A percentile compares a stretch with the other conserved stretches of the same genome.
phyloP scores from a whole-genome alignment of 1,140 invertebrate species.

The Acromyrmex echinatior region DNA sequence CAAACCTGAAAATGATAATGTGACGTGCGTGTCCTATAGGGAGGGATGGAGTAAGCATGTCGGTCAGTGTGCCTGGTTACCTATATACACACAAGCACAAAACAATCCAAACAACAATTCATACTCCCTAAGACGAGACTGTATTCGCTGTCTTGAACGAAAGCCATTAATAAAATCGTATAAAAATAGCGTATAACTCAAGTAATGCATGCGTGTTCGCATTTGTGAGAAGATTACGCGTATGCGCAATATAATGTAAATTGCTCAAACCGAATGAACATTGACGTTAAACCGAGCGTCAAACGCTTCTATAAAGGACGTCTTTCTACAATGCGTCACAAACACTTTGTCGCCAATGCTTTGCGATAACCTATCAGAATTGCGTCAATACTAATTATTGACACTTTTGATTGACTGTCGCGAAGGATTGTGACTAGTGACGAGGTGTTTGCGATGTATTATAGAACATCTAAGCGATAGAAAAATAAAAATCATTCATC shows the following conservation, averaged over 20 bases:
- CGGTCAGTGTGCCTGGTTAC: conserved; percentile 85
- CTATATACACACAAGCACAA: conserved; percentile 85
- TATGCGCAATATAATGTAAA: conserved; percentile 8
- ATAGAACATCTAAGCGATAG: background rate
- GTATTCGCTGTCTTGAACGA: conserved; percentile 8
- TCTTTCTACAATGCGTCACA: too few relatives aligned
- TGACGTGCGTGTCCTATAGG: conserved; percentile 83
- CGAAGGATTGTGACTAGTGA: too few relatives aligned
- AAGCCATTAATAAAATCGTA: conserved; percentile 30
- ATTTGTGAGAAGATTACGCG: background rate
- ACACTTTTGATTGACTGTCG: too few relatives aligned
- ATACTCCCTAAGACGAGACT: conserved; percentile 76
- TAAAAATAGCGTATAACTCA: conserved; percentile 13
- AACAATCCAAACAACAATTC: conserved; percentile 82
- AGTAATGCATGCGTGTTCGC: conserved; percentile 50
- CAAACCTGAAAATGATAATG: conserved; percentile 84
- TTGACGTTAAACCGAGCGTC: background rate
- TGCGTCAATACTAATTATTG: too few relatives aligned
- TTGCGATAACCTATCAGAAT: too few relatives aligned
- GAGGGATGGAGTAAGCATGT: conserved; percentile 83
- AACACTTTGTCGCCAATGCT: too few relatives aligned
- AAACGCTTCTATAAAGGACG: background rate
- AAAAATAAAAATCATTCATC: background rate
- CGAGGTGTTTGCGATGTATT: too few relatives aligned
- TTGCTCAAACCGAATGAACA: conserved; percentile 3